Conservation (phyloP, 2,888 invertebrate species). For the Xiphydria camelus region DNA sequence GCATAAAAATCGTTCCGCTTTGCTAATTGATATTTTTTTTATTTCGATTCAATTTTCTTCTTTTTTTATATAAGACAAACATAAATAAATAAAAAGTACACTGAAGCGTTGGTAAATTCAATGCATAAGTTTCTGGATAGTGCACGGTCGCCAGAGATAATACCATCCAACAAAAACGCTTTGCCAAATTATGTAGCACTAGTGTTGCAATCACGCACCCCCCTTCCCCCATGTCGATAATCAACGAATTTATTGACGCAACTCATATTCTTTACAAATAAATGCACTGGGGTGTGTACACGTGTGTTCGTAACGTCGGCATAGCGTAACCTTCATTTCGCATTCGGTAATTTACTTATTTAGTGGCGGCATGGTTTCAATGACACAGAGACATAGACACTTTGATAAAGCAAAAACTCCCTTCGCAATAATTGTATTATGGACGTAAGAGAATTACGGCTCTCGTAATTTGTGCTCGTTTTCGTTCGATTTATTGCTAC, state of each 20-base stretch:
- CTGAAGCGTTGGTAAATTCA: slow-evolving; percentile 43
- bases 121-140: slow-evolving; percentile 36
- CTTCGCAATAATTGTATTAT: slow-evolving; percentile 26
- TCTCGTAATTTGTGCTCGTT: too few relatives aligned
- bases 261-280: too few relatives aligned
- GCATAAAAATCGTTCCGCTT: slow-evolving; percentile 36
- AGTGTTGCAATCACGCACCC: slow-evolving; percentile 10
- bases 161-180: slow-evolving; percentile 16
- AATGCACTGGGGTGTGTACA: too few relatives aligned
- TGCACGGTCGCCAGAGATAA: slow-evolving; percentile 18
- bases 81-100: slow-evolving; percentile 53
- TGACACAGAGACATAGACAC: slow-evolving; percentile 28
- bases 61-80: slow-evolving; percentile 44
- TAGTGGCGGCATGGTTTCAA: slow-evolving; percentile 20
- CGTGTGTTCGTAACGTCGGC: slow-evolving; percentile 7
- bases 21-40: slow-evolving; percentile 41
- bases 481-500: too few relatives aligned
- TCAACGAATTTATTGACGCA: too few relatives aligned
- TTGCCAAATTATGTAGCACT: slow-evolving; percentile 20
- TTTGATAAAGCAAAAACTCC: slow-evolving; percentile 29
- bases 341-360: slow-evolving; percentile 12
- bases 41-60: slow-evolving; percentile 25
- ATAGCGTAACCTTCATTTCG: slow-evolving; percentile 7
- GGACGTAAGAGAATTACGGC: neutral
- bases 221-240: slow-evolving; percentile 8